phyloP scores from a whole-genome alignment of 2,888 invertebrate species.

The Leptinotarsa peninsularis region DNA sequence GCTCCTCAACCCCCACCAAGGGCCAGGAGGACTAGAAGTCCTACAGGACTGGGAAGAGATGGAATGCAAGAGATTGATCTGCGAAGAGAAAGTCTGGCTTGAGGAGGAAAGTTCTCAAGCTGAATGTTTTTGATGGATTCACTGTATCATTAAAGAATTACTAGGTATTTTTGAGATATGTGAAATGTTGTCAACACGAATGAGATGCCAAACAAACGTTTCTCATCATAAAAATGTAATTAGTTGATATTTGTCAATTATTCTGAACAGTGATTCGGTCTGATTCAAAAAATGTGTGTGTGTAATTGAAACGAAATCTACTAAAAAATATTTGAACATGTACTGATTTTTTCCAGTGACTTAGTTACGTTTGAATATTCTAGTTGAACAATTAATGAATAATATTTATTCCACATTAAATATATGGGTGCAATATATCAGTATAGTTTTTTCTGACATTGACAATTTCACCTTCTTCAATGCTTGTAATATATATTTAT shows the following conservation, averaged over 20 bases:
- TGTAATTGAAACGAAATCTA: too few relatives aligned
- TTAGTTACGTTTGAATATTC: not conserved
- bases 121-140: not conserved
- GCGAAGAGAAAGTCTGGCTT: conserved; percentile 49
- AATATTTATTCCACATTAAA: not conserved
- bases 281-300: too few relatives aligned
- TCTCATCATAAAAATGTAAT: too few relatives aligned
- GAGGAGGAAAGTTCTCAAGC: conserved; percentile 1
- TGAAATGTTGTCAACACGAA: too few relatives aligned
- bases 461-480: not conserved
- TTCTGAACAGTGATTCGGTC: too few relatives aligned
- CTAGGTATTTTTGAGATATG: too few relatives aligned
- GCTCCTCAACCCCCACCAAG: conserved; percentile 61
- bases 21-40: conserved; percentile 48
- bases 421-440: not conserved
- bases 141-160: too few relatives aligned
- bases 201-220: too few relatives aligned
- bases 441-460: not conserved
- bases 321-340: not conserved
- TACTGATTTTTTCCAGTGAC: not conserved
- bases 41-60: conserved; percentile 26
- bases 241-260: too few relatives aligned
- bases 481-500: too few relatives aligned
- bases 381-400: not conserved
- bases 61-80: conserved; percentile 54